A percentile compares a stretch with the other conserved stretches of the same genome.
phyloP scores from a whole-genome alignment of 2,888 invertebrate genomes.

The Linnaemya vulpina region DNA sequence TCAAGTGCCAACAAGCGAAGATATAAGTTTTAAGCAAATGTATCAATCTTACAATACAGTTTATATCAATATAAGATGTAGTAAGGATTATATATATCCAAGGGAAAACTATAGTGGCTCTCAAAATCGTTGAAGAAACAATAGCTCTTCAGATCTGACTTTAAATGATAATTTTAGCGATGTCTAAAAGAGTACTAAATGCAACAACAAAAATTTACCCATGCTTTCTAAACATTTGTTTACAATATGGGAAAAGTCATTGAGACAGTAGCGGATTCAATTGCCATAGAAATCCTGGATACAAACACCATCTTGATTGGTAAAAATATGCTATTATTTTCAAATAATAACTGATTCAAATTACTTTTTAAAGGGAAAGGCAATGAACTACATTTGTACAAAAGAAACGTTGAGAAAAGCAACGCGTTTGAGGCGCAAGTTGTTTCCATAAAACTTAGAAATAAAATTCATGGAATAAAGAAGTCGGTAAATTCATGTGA shows the following conservation, averaged over 20 bases:
- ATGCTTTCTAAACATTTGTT: slow-evolving; percentile 41
- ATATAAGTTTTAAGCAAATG: too few relatives aligned
- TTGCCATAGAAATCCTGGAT: slow-evolving; percentile 71
- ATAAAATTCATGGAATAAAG: slow-evolving; percentile 73
- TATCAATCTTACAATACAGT: too few relatives aligned
- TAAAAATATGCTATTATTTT: slow-evolving; percentile 17
- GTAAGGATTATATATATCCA: too few relatives aligned
- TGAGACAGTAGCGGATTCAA: slow-evolving; percentile 73
- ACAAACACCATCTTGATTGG: slow-evolving; percentile 69
- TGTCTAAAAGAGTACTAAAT: too few relatives aligned
- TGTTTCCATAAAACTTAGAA: slow-evolving; percentile 57
- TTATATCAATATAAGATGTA: too few relatives aligned
- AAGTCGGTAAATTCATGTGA: slow-evolving; percentile 8
- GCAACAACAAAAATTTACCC: not conserved
- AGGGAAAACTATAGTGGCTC: too few relatives aligned
- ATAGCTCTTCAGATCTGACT: too few relatives aligned
- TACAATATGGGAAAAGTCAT: slow-evolving; percentile 60
- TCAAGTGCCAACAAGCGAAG: too few relatives aligned
- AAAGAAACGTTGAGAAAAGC: slow-evolving; percentile 8
- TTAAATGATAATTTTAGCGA: too few relatives aligned
- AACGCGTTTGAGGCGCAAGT: slow-evolving; percentile 26
- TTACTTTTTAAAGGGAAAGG: slow-evolving; percentile 68
- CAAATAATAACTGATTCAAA: not conserved
- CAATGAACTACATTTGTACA: slow-evolving; percentile 73
- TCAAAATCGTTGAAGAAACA: too few relatives aligned